Conservation (phyloP, 2,113 vertebrate species). For the Toxotes chatareus region DNA sequence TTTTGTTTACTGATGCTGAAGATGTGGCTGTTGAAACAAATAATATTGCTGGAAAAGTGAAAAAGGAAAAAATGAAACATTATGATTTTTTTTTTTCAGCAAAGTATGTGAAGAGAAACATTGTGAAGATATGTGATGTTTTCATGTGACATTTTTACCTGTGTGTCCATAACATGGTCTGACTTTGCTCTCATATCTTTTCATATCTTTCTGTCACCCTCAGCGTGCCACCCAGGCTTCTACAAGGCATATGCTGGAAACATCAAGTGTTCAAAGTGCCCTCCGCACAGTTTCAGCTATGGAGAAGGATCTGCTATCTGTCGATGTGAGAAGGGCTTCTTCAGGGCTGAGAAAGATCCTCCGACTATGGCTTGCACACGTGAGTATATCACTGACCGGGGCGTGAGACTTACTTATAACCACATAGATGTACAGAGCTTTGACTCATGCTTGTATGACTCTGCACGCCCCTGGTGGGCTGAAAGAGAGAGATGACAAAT, state of each 20-base stretch:
- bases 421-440: not conserved
- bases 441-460: not conserved
- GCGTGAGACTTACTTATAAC: not conserved
- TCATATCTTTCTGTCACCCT: slow-evolving; percentile 55
- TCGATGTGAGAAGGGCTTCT: slow-evolving; percentile 93
- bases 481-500: not conserved
- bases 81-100: not conserved
- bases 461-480: not conserved
- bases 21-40: too few relatives aligned
- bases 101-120: not conserved
- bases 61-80: too few relatives aligned
- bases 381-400: slow-evolving; percentile 80
- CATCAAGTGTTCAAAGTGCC: slow-evolving; percentile 94
- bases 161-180: not conserved
- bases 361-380: slow-evolving; percentile 96
- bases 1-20: too few relatives aligned
- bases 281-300: slow-evolving; percentile 92
- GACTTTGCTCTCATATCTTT: not conserved
- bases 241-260: slow-evolving; percentile 96
- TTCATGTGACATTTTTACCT: slow-evolving; percentile 8
- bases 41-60: too few relatives aligned
- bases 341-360: slow-evolving; percentile 93
- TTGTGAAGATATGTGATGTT: not conserved
- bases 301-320: slow-evolving; percentile 90
- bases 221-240: slow-evolving; percentile 94